A percentile compares a stretch with the other conserved stretches of the same genome.
Evolutionary conservation across 2,797 vertebrate species (phyloP).

Genomic region (Cephalopachus bancanus): DNA sequence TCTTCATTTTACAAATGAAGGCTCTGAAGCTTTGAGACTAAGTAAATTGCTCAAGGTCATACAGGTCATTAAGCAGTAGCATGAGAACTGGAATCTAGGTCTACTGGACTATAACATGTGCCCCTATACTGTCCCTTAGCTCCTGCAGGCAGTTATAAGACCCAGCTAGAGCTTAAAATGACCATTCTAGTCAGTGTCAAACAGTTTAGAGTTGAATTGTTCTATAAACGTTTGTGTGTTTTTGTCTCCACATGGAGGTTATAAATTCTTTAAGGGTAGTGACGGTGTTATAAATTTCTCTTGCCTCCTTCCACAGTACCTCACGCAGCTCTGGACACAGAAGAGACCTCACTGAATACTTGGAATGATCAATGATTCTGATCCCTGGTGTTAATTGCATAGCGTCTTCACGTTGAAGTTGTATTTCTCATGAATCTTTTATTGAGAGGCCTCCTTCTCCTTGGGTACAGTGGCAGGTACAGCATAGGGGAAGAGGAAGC

Average conservation of each 20-base stretch:
- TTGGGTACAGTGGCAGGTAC: not conserved
- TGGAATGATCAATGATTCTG: conserved; percentile 49
- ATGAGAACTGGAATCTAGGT: not conserved
- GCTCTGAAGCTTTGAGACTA: not conserved
- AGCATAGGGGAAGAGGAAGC: not conserved
- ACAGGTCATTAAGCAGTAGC: not conserved
- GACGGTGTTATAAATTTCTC: conserved; percentile 61
- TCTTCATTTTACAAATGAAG: not conserved
- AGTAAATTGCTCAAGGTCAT: conserved; percentile 16
- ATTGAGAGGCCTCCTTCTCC: conserved; percentile 7
- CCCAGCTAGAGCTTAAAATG: not conserved
- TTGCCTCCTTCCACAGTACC: not conserved
- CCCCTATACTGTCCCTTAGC: not conserved
- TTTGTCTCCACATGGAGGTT: conserved; percentile 40
- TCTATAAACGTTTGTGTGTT: conserved; percentile 20
- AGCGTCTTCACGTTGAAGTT: conserved; percentile 36
- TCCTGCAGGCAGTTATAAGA: not conserved
- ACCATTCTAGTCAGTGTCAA: not conserved
- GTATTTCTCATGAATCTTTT: conserved; percentile 68
- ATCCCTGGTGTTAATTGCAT: conserved; percentile 56
- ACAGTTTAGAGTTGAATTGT: not conserved
- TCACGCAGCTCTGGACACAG: conserved; percentile 14
- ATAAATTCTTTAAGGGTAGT: conserved; percentile 64
- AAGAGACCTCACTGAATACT: conserved; percentile 15
- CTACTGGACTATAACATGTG: not conserved